phyloP scores from a whole-genome alignment of 2,888 invertebrate species.

The Drosophila testacea region DNA sequence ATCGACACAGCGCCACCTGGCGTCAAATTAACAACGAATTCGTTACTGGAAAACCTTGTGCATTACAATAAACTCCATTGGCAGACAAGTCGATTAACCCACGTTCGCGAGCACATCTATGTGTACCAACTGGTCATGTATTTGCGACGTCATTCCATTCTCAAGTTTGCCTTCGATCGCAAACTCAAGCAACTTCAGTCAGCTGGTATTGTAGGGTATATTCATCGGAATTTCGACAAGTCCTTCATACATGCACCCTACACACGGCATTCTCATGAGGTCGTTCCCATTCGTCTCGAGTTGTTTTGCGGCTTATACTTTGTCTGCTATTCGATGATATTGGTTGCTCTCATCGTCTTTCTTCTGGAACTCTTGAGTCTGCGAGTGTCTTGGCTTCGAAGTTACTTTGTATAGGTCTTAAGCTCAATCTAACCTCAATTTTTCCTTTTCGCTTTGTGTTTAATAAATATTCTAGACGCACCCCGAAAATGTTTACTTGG shows the following conservation, averaged over 20 bases:
- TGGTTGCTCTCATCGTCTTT: conserved; percentile 31
- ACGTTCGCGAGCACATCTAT: conserved; percentile 71
- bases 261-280: conserved; percentile 4
- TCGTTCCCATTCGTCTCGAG: conserved; percentile 27
- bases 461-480: conserved; percentile 1
- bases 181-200: conserved; percentile 67
- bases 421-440: background rate
- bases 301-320: conserved; percentile 51
- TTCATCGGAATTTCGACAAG: conserved; percentile 41
- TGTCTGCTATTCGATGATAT: conserved; percentile 33
- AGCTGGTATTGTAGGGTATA: conserved; percentile 65
- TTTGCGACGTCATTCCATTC: conserved; percentile 68
- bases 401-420: conserved; percentile 23
- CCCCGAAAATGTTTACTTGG: background rate
- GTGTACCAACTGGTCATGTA: conserved; percentile 70
- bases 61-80: conserved; percentile 63
- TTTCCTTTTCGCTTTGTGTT: background rate
- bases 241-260: background rate
- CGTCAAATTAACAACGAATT: conserved; percentile 35
- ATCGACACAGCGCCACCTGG: conserved; percentile 32
- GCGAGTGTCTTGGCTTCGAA: conserved; percentile 41
- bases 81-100: conserved; percentile 60
- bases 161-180: conserved; percentile 64
- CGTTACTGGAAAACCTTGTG: conserved; percentile 62
- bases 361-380: conserved; percentile 54